phyloP scores from a whole-genome alignment of 2,888 invertebrate species.

The Oligia latruncula region DNA sequence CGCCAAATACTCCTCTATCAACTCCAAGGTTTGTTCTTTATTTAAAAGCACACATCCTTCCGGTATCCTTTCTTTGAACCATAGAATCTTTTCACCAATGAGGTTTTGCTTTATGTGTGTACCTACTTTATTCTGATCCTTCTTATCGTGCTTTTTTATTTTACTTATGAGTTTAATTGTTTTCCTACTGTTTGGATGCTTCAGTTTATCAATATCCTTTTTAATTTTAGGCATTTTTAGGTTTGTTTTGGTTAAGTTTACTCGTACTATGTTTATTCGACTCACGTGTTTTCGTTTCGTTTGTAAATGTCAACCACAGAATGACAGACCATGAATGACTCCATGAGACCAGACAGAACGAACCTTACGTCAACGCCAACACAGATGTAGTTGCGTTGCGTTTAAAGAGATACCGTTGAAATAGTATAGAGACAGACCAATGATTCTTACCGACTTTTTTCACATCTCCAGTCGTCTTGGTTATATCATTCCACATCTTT shows the following conservation, averaged over 20 bases:
- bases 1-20: conserved; percentile 89
- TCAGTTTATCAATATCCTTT: conserved; percentile 88
- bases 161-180: conserved; percentile 93
- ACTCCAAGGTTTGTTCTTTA: conserved; percentile 90
- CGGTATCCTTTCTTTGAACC: conserved; percentile 93
- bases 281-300: conserved; percentile 24
- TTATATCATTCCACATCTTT: not conserved
- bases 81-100: conserved; percentile 93
- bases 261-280: not conserved
- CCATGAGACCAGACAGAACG: too few species aligned
- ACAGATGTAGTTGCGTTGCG: conserved; percentile 7
- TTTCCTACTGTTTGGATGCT: conserved; percentile 96
- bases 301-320: conserved; percentile 36
- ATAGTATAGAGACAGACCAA: not conserved
- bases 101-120: conserved; percentile 93
- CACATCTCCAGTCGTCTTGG: not conserved
- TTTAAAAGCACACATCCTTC: conserved; percentile 88
- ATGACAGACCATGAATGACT: too few species aligned
- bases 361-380: too few species aligned
- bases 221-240: conserved; percentile 83
- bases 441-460: not conserved
- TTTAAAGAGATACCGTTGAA: conserved; percentile 8
- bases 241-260: conserved; percentile 29
- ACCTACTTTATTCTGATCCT: conserved; percentile 91
- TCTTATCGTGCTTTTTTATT: conserved; percentile 91